A percentile compares a stretch with the other conserved stretches of the same genome.
phyloP scores from a whole-genome alignment of 2,888 invertebrate genomes.

The Pharmacophagus antenor region DNA sequence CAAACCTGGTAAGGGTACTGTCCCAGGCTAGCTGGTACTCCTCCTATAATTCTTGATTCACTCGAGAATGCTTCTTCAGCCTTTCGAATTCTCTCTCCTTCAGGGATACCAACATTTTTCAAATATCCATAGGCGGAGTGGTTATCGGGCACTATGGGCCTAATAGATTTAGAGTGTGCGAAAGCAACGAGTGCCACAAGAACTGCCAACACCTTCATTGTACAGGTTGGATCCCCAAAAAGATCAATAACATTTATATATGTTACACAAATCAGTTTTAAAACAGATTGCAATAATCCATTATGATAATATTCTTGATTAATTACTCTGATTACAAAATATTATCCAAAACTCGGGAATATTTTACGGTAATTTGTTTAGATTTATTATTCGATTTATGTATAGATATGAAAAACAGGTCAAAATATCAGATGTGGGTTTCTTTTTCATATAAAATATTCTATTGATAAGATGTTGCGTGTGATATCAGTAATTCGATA shows the following conservation, averaged over 20 bases:
- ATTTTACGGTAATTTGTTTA: conserved; percentile 10
- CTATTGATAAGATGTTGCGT: conserved; percentile 21
- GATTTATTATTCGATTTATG: neutral
- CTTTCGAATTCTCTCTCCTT: conserved; percentile 42
- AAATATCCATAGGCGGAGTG: conserved; percentile 44
- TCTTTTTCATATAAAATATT: conserved; percentile 15
- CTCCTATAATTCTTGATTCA: conserved; percentile 48
- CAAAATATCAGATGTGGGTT: conserved; percentile 11
- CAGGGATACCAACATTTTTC: conserved; percentile 40
- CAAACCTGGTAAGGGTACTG: conserved; percentile 46
- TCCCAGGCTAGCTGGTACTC: conserved; percentile 41
- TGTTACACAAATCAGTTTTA: neutral
- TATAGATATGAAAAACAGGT: conserved; percentile 4
- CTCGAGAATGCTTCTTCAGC: conserved; percentile 38
- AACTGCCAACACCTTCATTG: conserved; percentile 37
- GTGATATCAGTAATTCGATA: conserved; percentile 2
- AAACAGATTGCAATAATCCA: conserved; percentile 10
- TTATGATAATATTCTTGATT: conserved; percentile 15
- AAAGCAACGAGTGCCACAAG: conserved; percentile 36
- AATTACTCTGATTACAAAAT: conserved; percentile 23
- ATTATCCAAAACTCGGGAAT: neutral
- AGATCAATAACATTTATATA: conserved; percentile 18
- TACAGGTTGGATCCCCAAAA: conserved; percentile 7
- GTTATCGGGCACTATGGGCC: conserved; percentile 32
- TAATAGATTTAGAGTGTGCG: conserved; percentile 29